A percentile compares a stretch with the other conserved stretches of the same genome.
Evolutionary conservation across 2,113 vertebrate genomes (phyloP).

Genomic region (Phocoena phocoena): DNA sequence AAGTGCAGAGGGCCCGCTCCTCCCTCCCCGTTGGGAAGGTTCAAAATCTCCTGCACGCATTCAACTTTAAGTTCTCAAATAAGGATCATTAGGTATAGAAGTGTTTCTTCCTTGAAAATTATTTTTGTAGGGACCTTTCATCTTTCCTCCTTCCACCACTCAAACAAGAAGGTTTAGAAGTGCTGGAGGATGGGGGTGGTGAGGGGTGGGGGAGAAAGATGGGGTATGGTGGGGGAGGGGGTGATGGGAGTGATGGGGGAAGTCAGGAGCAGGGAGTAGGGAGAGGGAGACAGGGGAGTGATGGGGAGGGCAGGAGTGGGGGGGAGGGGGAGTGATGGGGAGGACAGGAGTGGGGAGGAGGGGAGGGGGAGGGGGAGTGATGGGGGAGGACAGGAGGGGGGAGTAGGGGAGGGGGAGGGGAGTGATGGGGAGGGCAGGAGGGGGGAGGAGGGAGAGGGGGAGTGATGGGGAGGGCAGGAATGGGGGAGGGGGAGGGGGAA

Average conservation of each 20-base stretch:
- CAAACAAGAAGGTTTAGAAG: background rate
- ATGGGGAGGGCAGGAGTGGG: accelerated
- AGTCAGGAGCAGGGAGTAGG: background rate
- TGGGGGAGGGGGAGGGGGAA: no score
- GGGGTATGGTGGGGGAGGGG: background rate
- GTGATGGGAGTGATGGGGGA: no score
- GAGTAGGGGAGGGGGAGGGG: accelerated
- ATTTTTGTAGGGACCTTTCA: background rate
- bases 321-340: no score
- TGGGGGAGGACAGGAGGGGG: no score
- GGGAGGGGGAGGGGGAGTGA: accelerated
- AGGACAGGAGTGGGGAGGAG: no score
- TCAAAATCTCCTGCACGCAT: background rate
- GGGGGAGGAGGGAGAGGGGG: background rate
- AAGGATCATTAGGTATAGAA: background rate
- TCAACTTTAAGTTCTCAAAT: background rate
- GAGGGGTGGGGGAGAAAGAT: background rate
- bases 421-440: no score
- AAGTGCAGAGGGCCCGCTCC: accelerated
- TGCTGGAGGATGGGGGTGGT: background rate
- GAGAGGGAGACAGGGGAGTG: no score
- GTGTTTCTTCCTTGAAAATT: background rate
- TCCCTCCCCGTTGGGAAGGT: background rate
- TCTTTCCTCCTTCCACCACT: background rate
- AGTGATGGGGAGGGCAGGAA: no score